These are phyloP conservation scores for Arbacia lixula DNA, from an alignment of 53 echinoderm and acorn worm species.

Conservation along the genomic window DNA sequence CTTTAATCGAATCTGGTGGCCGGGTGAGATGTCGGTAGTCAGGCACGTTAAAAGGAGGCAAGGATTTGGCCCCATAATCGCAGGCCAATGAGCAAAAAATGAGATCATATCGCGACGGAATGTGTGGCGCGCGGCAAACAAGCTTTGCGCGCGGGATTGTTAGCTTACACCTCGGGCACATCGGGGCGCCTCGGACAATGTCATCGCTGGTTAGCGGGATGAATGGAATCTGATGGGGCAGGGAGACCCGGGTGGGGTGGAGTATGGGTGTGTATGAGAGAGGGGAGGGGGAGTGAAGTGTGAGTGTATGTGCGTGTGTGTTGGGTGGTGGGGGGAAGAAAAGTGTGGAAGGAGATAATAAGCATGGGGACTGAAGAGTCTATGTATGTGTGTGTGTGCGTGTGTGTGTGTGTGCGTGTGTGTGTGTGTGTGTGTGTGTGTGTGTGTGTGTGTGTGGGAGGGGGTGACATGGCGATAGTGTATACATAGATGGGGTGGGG, in stretches of 20 bases:
- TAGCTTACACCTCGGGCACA: slow-evolving; percentile 36
- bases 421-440: too few relatives aligned
- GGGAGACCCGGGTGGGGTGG: neutral
- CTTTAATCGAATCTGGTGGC: too few relatives aligned
- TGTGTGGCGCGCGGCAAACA: slow-evolving; percentile 25
- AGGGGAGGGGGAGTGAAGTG: neutral
- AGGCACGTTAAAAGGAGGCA: slow-evolving; percentile 14
- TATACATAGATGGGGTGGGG: too few relatives aligned
- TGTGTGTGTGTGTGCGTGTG: too few relatives aligned
- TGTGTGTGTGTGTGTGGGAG: too few relatives aligned
- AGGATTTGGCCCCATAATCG: slow-evolving; percentile 28
- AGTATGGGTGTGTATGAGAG: neutral
- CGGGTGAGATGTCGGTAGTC: too few relatives aligned
- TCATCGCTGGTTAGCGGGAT: neutral
- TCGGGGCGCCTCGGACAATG: slow-evolving; percentile 31
- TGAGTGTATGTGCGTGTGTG: too few relatives aligned
- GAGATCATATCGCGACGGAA: slow-evolving; percentile 32
- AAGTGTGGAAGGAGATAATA: too few relatives aligned
- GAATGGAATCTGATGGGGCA: slow-evolving; percentile 2
- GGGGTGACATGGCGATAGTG: too few relatives aligned
- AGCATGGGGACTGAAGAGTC: too few relatives aligned
- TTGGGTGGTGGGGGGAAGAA: too few relatives aligned
- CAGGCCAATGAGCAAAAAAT: slow-evolving; percentile 31
- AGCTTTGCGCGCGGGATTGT: neutral
- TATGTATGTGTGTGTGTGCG: too few relatives aligned